phyloP scores from a whole-genome alignment of 2,113 vertebrate genomes.

The Paramisgurnus dabryanus region DNA sequence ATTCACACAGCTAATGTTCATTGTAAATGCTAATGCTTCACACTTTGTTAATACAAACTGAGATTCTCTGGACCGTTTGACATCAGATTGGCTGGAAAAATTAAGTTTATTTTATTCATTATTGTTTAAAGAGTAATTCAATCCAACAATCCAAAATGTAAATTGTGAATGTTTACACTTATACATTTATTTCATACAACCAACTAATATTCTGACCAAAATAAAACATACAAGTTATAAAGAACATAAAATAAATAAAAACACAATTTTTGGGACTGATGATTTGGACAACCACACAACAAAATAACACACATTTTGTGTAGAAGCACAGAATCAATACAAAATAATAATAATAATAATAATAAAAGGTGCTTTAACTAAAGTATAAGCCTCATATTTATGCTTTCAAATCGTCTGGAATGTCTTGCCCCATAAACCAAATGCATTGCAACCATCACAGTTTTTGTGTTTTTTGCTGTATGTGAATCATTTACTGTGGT shows the following conservation, averaged over 20 bases:
- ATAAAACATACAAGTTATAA: no score
- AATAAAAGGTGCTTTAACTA: no score
- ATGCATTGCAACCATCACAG: neutral
- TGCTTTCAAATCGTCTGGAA: neutral
- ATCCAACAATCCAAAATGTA: no score
- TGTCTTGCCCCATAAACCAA: neutral
- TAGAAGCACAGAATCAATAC: no score
- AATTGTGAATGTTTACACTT: no score
- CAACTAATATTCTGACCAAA: no score
- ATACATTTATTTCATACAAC: no score
- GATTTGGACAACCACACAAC: no score
- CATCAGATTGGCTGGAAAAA: neutral
- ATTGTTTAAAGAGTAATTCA: no score
- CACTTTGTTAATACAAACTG: conserved; percentile 1
- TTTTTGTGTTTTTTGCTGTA: neutral
- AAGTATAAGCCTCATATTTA: neutral
- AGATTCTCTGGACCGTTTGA: conserved; percentile 4
- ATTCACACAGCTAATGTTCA: conserved; percentile 27
- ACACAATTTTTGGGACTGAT: no score
- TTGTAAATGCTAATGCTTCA: conserved; percentile 27
- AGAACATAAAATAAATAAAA: no score
- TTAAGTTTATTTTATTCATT: neutral
- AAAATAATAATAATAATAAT: neutral
- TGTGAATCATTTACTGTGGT: neutral
- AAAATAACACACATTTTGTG: no score